Conservation (phyloP, 2,113 vertebrate genomes). For the Camelus dromedarius region DNA sequence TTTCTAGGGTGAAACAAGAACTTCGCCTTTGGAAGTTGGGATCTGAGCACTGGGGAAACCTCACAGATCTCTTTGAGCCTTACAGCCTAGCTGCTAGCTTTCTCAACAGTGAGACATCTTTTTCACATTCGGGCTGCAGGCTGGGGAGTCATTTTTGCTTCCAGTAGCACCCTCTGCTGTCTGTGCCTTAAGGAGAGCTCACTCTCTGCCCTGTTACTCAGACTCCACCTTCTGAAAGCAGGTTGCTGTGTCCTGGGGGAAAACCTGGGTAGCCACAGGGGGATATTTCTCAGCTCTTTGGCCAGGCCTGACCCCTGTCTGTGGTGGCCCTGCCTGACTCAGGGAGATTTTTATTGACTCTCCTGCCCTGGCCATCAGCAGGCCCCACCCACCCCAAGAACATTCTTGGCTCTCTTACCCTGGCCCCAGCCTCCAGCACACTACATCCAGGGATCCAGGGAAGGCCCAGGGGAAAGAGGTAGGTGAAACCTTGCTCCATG, state of each 20-base stretch:
- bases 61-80: background rate
- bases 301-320: too few relatives aligned
- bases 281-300: background rate
- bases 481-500: background rate
- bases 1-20: background rate
- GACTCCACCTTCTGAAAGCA: background rate
- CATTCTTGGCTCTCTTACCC: background rate
- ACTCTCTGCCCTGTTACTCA: background rate
- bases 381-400: too few relatives aligned
- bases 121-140: background rate
- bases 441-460: background rate
- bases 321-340: background rate
- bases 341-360: background rate
- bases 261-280: background rate
- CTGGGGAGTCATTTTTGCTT: background rate
- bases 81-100: background rate
- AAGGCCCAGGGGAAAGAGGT: background rate
- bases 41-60: background rate
- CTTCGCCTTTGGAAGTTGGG: background rate
- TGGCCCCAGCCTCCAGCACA: background rate
- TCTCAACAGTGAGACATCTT: background rate
- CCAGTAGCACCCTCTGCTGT: background rate
- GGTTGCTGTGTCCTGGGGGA: background rate
- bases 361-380: background rate
- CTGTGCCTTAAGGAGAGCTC: background rate